Percentiles rank a stretch among this genome's conserved stretches.
Conservation (phyloP, 1,140 invertebrate species). For the Leptopilina boulardi region DNA sequence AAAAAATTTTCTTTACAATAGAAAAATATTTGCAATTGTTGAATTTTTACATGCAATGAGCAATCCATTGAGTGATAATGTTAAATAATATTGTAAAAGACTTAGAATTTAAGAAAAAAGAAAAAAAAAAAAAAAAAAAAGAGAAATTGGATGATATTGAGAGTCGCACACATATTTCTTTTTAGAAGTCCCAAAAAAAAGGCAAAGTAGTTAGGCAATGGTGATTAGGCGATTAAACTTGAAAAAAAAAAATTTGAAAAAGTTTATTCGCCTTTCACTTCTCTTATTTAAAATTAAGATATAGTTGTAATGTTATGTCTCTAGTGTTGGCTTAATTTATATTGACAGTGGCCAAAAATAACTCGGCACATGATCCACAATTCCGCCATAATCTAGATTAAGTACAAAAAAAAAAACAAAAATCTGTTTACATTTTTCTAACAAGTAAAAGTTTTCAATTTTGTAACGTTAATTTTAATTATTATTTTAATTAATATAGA, state of each 20-base stretch:
- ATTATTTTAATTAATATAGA: neutral
- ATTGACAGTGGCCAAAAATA: constrained; percentile 69
- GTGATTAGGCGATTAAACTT: constrained; percentile 60
- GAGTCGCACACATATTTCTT: constrained; percentile 51
- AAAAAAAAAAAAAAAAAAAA: too few species aligned
- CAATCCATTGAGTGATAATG: constrained; percentile 6
- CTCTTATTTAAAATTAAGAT: constrained; percentile 65
- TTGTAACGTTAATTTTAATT: neutral
- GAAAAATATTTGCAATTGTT: neutral
- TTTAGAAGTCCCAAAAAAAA: constrained; percentile 71
- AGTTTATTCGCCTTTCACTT: constrained; percentile 62
- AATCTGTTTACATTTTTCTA: constrained; percentile 65
- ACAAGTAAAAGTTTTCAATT: constrained; percentile 20
- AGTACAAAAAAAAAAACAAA: constrained; percentile 51
- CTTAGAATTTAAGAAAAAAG: constrained; percentile 17
- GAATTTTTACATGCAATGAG: neutral
- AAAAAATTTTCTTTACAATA: neutral
- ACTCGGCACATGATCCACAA: constrained; percentile 66
- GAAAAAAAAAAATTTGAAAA: constrained; percentile 54
- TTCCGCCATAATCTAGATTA: constrained; percentile 67
- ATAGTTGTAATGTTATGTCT: constrained; percentile 59
- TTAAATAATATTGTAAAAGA: constrained; percentile 5
- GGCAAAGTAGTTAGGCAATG: constrained; percentile 62
- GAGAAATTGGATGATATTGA: constrained; percentile 15
- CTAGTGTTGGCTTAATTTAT: constrained; percentile 65